Evolutionary conservation across 2,797 vertebrate species (phyloP).

Genomic region (Masticophis lateralis): DNA sequence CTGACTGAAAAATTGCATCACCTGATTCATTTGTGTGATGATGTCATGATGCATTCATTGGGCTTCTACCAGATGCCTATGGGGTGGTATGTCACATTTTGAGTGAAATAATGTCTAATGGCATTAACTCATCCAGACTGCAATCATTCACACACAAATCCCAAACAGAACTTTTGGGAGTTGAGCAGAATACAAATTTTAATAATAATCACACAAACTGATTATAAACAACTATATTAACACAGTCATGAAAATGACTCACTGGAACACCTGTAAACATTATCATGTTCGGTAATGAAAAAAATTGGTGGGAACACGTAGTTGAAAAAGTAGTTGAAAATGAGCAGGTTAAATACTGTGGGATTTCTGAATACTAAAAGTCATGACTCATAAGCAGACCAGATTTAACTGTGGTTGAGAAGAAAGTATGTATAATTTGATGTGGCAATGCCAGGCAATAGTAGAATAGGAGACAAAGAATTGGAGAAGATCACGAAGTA

Average conservation of each 20-base stretch:
- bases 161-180: background rate
- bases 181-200: background rate
- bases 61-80: background rate
- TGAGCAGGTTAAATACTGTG: background rate
- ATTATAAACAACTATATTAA: background rate
- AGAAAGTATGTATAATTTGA: background rate
- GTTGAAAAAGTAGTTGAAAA: background rate
- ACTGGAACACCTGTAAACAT: background rate
- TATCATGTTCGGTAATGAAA: background rate
- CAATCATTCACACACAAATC: background rate
- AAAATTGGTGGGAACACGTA: background rate
- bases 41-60: background rate
- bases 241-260: background rate
- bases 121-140: background rate
- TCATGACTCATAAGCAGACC: background rate
- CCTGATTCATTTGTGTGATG: background rate
- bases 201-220: background rate
- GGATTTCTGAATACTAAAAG: background rate
- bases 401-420: background rate
- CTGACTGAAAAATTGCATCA: background rate
- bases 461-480: background rate
- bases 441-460: background rate
- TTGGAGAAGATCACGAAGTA: background rate
- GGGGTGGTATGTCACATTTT: background rate
- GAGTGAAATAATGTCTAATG: background rate